A percentile compares a stretch with the other conserved stretches of the same genome.
These are phyloP conservation scores for Micronycteris hirsuta DNA, from an alignment of 2,113 vertebrate species.

Conservation along the genomic window DNA sequence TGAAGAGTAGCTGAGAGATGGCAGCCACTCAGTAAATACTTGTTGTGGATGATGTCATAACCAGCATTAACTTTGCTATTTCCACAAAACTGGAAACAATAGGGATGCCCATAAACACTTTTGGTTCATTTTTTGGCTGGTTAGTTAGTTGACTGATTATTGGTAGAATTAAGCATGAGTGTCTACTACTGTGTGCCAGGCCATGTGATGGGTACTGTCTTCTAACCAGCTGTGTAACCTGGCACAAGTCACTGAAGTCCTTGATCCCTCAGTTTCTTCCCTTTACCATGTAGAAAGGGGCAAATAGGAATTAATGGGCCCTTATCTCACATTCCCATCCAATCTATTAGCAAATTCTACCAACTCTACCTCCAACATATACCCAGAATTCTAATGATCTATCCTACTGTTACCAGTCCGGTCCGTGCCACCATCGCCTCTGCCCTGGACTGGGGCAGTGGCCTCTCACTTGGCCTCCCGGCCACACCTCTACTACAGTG, in stretches of 20 bases:
- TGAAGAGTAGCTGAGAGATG: not conserved
- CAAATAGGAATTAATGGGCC: not conserved
- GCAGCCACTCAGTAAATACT: not conserved
- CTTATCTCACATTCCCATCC: not conserved
- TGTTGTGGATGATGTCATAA: not conserved
- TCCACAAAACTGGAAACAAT: not conserved
- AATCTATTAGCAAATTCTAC: not conserved
- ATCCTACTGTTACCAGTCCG: not conserved
- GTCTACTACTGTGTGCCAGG: not conserved
- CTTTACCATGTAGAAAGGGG: not conserved
- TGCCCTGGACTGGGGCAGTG: not conserved
- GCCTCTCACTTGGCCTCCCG: not conserved
- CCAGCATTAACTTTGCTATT: not conserved
- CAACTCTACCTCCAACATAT: not conserved
- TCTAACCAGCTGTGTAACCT: not conserved
- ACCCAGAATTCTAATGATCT: not conserved
- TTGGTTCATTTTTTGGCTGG: not conserved
- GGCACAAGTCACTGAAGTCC: not conserved
- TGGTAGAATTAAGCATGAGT: not conserved
- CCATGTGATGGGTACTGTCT: not conserved
- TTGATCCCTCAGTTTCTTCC: not conserved
- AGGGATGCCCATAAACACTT: not conserved
- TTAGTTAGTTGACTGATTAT: not conserved
- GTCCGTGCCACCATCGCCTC: not conserved
- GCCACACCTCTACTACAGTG: not conserved